Evolutionary conservation across 2,113 vertebrate genomes (phyloP), one percentile per base, ranked within the genome.

Genomic region (Centropus bengalensis): DNA sequence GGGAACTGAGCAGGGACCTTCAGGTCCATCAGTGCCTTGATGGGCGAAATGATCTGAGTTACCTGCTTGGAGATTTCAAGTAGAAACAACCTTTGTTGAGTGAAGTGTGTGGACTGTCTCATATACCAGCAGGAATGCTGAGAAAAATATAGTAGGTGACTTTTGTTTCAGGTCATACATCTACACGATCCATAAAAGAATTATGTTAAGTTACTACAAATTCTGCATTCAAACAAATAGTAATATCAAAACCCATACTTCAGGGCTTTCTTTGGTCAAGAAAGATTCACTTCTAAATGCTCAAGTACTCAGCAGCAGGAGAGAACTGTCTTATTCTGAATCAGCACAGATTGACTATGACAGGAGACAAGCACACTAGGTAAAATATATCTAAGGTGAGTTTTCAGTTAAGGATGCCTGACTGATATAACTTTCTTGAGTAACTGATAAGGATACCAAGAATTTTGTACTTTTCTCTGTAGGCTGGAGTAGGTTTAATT

Each of bases 61-160:
- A 42, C 6, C 24, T 62, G 1, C 23, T 33, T 86, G 55, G 24
- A 83, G 10, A 56, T 54, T 88, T 74, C 36, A 59, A 80, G 14
- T 23, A 19, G 38, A 74, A 92, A 45, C 3, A 60, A 36, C 5
- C 17, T 44, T 12, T 60, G 32, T 9, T 86, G 51, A 55, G 28
- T 3, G 2, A 88, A 73, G 15, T 0, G 0, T 0, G 0, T 10
- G 67, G n/a, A 62, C 30, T 1, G 2, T 33, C 36, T 55, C 49
- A 77, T 51, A 74, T 18, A 8, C n/a, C 76, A 90, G 42, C 8
- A 74, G 67, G 24, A 28, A 51, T 33, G 22, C n/a, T 59, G 19
- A 71, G 13, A 21, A 85, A 42, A 86, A 89, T 36, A 9, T 6
- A 38, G 59, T 10, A 73, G 51, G 15, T 74, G 38, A 67, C 45